Percentiles rank a stretch among this genome's conserved stretches.
These are phyloP conservation scores for Tokudaia muenninki DNA, from an alignment of 2,797 vertebrate genomes.

Conservation along the genomic window DNA sequence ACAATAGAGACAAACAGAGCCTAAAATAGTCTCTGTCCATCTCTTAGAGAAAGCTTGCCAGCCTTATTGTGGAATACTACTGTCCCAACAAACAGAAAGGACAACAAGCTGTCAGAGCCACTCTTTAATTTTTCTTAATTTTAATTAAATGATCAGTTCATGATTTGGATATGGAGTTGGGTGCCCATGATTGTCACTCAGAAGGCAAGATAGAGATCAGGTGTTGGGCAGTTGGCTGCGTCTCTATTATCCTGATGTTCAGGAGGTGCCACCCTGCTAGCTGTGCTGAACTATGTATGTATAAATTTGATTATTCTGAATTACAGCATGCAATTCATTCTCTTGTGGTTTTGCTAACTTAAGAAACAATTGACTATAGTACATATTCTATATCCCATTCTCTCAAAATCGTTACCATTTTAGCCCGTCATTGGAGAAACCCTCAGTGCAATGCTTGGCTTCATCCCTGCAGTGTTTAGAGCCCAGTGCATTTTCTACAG, in stretches of 20 bases:
- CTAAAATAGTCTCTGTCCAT: neutral
- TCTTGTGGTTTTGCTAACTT: neutral
- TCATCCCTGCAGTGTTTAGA: neutral
- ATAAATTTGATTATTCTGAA: neutral
- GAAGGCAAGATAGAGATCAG: neutral
- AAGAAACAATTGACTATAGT: constrained; percentile 16
- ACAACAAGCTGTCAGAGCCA: neutral
- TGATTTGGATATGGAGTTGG: neutral
- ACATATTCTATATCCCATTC: neutral
- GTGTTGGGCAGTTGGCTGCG: neutral
- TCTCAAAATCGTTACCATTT: neutral
- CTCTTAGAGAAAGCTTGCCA: neutral
- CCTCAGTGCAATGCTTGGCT: neutral
- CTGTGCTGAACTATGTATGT: neutral
- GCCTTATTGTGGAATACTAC: neutral
- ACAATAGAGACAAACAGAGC: neutral
- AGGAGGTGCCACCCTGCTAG: no score
- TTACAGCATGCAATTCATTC: neutral
- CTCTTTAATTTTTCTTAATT: neutral
- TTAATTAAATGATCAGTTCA: neutral
- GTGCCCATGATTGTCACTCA: neutral
- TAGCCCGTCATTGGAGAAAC: neutral
- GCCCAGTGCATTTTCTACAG: neutral
- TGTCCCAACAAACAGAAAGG: neutral
- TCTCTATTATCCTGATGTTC: neutral